These are phyloP conservation scores for Microtus oregoni DNA, from an alignment of 2,113 vertebrate species.

Conservation along the genomic window DNA sequence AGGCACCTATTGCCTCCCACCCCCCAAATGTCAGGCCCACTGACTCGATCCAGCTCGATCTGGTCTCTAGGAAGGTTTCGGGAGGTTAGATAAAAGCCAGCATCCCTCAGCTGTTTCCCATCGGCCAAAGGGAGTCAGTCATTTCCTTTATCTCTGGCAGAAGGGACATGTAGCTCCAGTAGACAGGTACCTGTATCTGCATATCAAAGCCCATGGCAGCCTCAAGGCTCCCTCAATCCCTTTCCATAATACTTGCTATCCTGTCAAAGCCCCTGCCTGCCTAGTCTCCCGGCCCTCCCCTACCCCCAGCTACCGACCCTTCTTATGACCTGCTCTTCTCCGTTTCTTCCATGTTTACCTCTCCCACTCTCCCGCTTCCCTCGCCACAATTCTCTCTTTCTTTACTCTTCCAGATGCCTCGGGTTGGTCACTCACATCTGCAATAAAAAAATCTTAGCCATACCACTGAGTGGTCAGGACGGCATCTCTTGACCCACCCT, in stretches of 20 bases:
- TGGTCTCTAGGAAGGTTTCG: background rate
- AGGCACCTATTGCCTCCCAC: background rate
- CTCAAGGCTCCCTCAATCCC: background rate
- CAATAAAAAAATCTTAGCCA: background rate
- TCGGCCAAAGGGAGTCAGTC: background rate
- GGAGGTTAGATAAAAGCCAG: background rate
- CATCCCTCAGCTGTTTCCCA: background rate
- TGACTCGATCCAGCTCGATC: background rate
- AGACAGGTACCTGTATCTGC: accelerated
- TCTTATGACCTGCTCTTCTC: background rate
- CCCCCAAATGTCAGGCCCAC: too few species aligned
- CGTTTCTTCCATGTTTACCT: background rate
- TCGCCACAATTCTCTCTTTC: background rate
- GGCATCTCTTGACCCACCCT: background rate
- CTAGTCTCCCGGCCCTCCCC: background rate
- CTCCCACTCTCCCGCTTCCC: background rate
- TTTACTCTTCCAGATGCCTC: background rate
- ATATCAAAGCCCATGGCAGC: background rate
- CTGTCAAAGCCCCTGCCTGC: background rate
- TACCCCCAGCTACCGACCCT: too few species aligned
- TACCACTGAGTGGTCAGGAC: background rate
- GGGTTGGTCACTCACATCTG: background rate
- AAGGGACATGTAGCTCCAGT: background rate
- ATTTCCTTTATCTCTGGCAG: background rate
- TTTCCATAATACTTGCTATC: background rate